phyloP scores from a whole-genome alignment of 2,797 vertebrate species.

The Molossus alvarezi region DNA sequence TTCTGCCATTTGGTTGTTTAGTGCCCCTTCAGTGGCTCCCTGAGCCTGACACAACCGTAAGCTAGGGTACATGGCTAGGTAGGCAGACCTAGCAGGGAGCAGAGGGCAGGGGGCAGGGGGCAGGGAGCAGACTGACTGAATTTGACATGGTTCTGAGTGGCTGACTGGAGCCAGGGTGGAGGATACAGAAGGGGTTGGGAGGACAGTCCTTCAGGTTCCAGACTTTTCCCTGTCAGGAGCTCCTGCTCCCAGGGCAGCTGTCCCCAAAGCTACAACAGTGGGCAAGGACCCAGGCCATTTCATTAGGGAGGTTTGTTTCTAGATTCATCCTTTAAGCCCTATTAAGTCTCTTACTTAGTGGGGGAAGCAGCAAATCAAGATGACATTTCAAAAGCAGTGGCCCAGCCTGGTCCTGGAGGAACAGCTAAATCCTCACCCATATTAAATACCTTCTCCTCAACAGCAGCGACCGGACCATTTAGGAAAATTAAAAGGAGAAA shows the following conservation, averaged over 20 bases:
- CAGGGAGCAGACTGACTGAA: not conserved
- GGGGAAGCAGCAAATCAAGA: constrained; percentile 91
- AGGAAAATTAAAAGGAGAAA: constrained; percentile 92
- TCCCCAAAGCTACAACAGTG: constrained; percentile 36
- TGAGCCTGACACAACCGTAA: not conserved
- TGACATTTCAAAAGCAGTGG: constrained; percentile 91
- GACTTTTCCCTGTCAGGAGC: constrained; percentile 60
- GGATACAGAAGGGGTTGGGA: not conserved
- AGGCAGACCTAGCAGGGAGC: not conserved
- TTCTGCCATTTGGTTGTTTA: not conserved
- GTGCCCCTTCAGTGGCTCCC: not conserved
- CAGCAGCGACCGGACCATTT: constrained; percentile 89
- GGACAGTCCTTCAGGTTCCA: constrained; percentile 19
- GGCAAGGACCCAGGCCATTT: constrained; percentile 85
- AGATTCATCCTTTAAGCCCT: constrained; percentile 90
- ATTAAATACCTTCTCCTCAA: constrained; percentile 91
- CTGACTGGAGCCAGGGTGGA: not conserved
- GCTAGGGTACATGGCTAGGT: not conserved
- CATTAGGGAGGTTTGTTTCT: constrained; percentile 89
- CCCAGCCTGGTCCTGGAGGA: constrained; percentile 88
- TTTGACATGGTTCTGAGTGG: not conserved
- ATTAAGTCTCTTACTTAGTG: constrained; percentile 89
- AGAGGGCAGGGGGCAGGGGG: not conserved
- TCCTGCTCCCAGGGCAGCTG: constrained; percentile 72
- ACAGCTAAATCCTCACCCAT: constrained; percentile 91